Evolutionary conservation across 2,888 invertebrate species (phyloP).

Genomic region (Dasypogon diadema): DNA sequence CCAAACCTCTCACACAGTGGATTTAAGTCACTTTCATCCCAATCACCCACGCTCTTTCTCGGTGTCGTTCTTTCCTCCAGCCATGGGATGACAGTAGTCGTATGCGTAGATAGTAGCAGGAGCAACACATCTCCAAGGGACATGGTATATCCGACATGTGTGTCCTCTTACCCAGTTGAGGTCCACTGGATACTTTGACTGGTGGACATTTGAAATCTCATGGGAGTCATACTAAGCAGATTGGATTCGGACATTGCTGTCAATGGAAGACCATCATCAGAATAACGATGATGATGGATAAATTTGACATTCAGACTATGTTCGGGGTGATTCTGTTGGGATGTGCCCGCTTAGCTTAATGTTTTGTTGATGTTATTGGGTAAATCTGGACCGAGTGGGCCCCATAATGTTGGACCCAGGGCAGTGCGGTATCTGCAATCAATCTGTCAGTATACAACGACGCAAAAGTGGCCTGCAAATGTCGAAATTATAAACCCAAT

Average conservation of each 20-base stretch:
- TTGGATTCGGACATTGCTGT: constrained; percentile 56
- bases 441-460: constrained; percentile 36
- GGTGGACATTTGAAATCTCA: constrained; percentile 54
- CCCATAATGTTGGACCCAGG: neutral
- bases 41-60: constrained; percentile 8
- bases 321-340: constrained; percentile 43
- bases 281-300: constrained; percentile 57
- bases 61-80: neutral
- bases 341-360: constrained; percentile 50
- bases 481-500: constrained; percentile 42
- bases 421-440: constrained; percentile 39
- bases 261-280: constrained; percentile 56
- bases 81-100: neutral
- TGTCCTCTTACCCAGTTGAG: constrained; percentile 5
- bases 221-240: constrained; percentile 55
- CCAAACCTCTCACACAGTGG: neutral
- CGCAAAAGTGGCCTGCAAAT: constrained; percentile 36
- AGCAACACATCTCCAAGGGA: constrained; percentile 2
- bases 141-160: neutral
- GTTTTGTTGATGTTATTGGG: constrained; percentile 43
- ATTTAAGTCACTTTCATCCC: constrained; percentile 28
- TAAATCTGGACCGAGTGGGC: constrained; percentile 24
- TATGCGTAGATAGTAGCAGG: constrained; percentile 31
- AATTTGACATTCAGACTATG: constrained; percentile 54
- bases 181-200: constrained; percentile 49